Percentiles rank a stretch among this genome's conserved stretches.
Conservation (phyloP, 2,113 vertebrate genomes). For the Ivindomyrus marchei region DNA sequence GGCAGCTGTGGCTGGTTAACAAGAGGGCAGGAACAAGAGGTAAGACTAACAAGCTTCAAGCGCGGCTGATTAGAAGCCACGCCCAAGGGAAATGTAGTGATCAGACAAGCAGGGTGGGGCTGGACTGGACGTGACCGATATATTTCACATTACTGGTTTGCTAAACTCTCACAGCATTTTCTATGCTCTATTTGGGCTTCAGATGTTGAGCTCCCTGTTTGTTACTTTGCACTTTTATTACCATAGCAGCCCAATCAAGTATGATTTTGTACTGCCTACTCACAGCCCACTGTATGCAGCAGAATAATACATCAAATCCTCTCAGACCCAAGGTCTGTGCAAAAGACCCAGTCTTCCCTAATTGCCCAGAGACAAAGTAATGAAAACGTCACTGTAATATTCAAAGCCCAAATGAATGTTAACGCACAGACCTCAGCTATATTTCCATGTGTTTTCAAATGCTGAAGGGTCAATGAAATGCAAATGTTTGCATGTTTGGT, state of each 20-base stretch:
- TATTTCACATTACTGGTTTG: background rate
- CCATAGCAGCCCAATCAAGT: background rate
- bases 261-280: background rate
- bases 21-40: too few species aligned
- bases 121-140: too few species aligned
- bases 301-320: constrained; percentile 15
- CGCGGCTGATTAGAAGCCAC: too few species aligned
- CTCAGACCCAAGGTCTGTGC: constrained; percentile 6
- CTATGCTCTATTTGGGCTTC: background rate
- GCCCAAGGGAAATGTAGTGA: too few species aligned
- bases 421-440: constrained; percentile 29
- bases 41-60: too few species aligned
- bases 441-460: background rate
- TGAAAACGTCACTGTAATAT: constrained; percentile 32
- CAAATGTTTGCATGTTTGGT: constrained; percentile 46
- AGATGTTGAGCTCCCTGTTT: background rate
- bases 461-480: constrained; percentile 44
- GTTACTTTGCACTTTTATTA: background rate
- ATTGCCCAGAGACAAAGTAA: constrained; percentile 26
- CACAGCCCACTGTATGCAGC: background rate
- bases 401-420: constrained; percentile 37
- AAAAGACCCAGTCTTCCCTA: constrained; percentile 17
- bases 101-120: too few species aligned
- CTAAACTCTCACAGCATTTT: background rate
- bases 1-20: too few species aligned